These are phyloP conservation scores for Brachionus sp. DNA, from an alignment of 1,140 invertebrate genomes.

Conservation along the genomic window DNA sequence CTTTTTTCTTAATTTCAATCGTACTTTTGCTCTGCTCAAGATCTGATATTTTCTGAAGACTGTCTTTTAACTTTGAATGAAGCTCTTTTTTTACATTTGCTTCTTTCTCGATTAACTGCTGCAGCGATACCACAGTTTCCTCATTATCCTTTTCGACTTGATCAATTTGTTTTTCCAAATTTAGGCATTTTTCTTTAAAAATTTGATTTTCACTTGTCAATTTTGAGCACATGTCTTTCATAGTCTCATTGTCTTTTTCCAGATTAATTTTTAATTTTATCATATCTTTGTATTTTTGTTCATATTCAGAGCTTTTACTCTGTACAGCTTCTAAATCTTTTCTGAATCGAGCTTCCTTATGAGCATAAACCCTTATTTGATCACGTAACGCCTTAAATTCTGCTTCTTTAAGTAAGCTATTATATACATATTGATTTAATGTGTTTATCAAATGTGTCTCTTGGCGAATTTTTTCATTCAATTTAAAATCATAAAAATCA, in stretches of 20 bases:
- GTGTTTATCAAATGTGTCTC: constrained; percentile 22
- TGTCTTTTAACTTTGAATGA: constrained; percentile 24
- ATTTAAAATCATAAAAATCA: constrained; percentile 31
- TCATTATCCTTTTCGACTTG: constrained; percentile 27
- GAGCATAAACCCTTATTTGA: constrained; percentile 1
- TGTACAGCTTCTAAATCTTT: neutral
- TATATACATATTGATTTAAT: constrained; percentile 23
- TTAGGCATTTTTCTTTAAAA: constrained; percentile 17
- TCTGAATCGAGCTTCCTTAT: neutral
- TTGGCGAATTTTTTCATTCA: constrained; percentile 22
- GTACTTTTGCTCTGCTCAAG: neutral
- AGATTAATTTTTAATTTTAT: neutral
- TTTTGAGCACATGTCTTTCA: neutral
- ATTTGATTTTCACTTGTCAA: neutral
- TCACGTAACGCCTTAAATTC: constrained; percentile 27
- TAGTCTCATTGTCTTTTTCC: constrained; percentile 11
- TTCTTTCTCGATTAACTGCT: constrained; percentile 5
- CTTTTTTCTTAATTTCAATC: neutral
- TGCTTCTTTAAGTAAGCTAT: constrained; percentile 10
- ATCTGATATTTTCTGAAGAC: neutral
- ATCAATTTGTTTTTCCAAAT: constrained; percentile 35
- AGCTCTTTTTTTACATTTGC: constrained; percentile 23
- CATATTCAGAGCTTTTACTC: constrained; percentile 14
- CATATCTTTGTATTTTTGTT: constrained; percentile 32
- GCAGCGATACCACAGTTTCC: constrained; percentile 21